Percentiles rank a stretch among this genome's conserved stretches.
phyloP scores from a whole-genome alignment of 2,888 invertebrate genomes.

The Clostera curtula region DNA sequence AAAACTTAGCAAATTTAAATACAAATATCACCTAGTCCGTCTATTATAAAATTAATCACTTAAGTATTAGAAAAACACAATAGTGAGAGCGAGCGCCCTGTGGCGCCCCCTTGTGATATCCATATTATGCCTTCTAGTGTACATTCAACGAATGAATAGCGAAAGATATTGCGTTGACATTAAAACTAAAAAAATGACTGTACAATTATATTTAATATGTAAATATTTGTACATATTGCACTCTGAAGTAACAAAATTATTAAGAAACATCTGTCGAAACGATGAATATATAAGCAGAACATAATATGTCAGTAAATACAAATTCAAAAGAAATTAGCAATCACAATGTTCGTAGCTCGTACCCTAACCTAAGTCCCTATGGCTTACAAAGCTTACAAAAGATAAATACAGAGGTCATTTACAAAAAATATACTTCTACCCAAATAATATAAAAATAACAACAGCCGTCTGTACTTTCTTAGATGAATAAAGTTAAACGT shows the following conservation, averaged over 20 bases:
- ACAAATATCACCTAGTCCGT: constrained; percentile 69
- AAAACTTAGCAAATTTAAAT: constrained; percentile 74
- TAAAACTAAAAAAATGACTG: constrained; percentile 72
- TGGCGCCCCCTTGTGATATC: constrained; percentile 56
- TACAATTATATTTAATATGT: constrained; percentile 72
- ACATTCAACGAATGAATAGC: constrained; percentile 63
- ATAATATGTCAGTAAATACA: constrained; percentile 58
- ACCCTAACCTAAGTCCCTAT: constrained; percentile 67
- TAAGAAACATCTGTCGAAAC: constrained; percentile 64
- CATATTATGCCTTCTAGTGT: constrained; percentile 67
- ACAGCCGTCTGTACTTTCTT: constrained; percentile 75
- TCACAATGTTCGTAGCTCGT: constrained; percentile 72
- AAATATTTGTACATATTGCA: constrained; percentile 85
- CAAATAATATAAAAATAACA: constrained; percentile 76
- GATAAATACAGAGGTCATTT: constrained; percentile 75
- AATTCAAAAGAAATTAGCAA: constrained; percentile 60
- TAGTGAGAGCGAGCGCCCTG: constrained; percentile 43
- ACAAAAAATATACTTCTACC: constrained; percentile 75
- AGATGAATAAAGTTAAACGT: constrained; percentile 73
- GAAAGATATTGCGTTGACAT: constrained; percentile 69
- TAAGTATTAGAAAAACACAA: constrained; percentile 71
- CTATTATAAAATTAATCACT: constrained; percentile 70
- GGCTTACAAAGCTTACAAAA: constrained; percentile 71
- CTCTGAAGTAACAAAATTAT: constrained; percentile 76
- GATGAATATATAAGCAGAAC: constrained; percentile 62